Conservation (phyloP, 2,113 vertebrate species). For the Chaetura pelagica region DNA sequence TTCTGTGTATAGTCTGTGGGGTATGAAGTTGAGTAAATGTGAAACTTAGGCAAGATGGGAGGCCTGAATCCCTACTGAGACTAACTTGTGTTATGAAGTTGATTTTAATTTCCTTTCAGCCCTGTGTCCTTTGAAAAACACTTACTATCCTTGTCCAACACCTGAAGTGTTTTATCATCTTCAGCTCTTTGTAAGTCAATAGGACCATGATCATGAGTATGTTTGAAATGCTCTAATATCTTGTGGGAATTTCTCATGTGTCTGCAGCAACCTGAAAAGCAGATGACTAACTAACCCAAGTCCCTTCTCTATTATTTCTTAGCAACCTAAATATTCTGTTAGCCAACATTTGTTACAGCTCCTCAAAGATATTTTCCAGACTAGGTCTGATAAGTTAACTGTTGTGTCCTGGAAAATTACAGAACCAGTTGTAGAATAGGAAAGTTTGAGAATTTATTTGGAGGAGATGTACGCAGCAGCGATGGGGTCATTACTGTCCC, state of each 20-base stretch:
- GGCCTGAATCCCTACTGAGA: constrained; percentile 3
- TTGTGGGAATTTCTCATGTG: neutral
- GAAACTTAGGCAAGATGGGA: neutral
- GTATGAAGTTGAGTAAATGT: neutral
- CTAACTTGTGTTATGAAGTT: constrained; percentile 34
- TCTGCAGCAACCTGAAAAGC: neutral
- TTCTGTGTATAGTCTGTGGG: neutral
- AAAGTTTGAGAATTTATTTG: neutral
- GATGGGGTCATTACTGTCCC: neutral
- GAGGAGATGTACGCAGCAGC: neutral
- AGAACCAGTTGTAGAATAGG: neutral
- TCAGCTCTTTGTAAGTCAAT: neutral
- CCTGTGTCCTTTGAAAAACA: neutral
- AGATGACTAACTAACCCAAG: neutral
- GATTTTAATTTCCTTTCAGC: constrained; percentile 58
- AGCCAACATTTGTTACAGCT: constrained; percentile 7
- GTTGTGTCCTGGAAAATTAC: neutral
- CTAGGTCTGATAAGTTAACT: neutral
- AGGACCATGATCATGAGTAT: neutral
- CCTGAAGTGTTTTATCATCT: constrained; percentile 36
- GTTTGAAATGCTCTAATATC: neutral
- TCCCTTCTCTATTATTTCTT: constrained; percentile 24
- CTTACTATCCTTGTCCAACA: constrained; percentile 1
- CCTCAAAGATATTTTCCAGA: constrained; percentile 32
- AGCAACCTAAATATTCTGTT: neutral